Conservation (phyloP, 2,888 invertebrate genomes). For the Temnothorax rugatulus region DNA sequence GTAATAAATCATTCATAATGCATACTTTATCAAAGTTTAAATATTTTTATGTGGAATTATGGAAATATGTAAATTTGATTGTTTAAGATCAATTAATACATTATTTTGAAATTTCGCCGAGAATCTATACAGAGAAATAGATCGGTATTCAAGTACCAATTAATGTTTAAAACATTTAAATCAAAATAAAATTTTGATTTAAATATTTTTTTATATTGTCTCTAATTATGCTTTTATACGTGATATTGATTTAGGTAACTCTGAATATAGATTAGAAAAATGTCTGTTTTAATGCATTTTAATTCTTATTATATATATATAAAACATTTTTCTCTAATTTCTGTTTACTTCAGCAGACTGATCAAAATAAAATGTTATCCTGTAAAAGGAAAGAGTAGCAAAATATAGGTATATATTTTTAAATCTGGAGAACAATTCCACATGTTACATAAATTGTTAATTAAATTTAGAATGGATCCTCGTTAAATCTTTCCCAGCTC, state of each 20-base stretch:
- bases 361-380: neutral
- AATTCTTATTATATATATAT: neutral
- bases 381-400: neutral
- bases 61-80: conserved; percentile 3
- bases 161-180: neutral
- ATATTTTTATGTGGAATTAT: neutral
- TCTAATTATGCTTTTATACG: neutral
- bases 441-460: conserved; percentile 1
- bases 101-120: neutral
- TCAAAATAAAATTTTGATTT: neutral
- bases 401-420: neutral
- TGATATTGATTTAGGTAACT: neutral
- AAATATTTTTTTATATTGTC: neutral
- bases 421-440: neutral
- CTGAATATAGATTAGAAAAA: neutral
- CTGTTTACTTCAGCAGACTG: neutral
- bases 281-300: neutral
- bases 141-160: neutral
- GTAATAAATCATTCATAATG: neutral
- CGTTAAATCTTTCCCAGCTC: neutral
- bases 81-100: neutral
- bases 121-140: neutral
- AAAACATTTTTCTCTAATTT: neutral
- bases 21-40: neutral
- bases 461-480: neutral